Evolutionary conservation across 2,797 vertebrate genomes (phyloP).

Genomic region (Macropodus opercularis): DNA sequence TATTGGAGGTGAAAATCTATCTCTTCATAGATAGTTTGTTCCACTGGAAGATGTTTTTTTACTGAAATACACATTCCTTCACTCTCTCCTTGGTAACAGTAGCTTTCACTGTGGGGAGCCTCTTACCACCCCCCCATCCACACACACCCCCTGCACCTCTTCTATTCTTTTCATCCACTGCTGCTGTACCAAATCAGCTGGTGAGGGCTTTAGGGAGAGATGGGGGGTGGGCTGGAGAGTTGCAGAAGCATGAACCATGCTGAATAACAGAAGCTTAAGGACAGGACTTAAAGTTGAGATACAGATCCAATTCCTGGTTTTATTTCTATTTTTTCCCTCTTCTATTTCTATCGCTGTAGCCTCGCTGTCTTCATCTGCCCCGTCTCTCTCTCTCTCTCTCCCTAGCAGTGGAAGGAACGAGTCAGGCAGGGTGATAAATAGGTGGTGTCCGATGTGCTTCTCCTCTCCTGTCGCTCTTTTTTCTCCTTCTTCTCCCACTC

Average conservation of each 20-base stretch:
- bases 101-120: conserved; percentile 66
- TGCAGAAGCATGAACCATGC: conserved; percentile 45
- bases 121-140: conserved; percentile 44
- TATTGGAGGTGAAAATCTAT: conserved; percentile 51
- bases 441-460: conserved; percentile 76
- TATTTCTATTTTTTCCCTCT: conserved; percentile 1
- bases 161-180: conserved; percentile 60
- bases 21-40: conserved; percentile 54
- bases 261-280: conserved; percentile 52
- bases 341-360: conserved; percentile 36
- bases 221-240: conserved; percentile 31
- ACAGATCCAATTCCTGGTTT: conserved; percentile 36
- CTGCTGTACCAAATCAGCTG: conserved; percentile 69
- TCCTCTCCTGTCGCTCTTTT: conserved; percentile 69
- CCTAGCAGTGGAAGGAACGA: conserved; percentile 67
- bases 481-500: conserved; percentile 51
- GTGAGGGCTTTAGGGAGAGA: conserved; percentile 44
- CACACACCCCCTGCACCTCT: conserved; percentile 39
- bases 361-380: conserved; percentile 29
- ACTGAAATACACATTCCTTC: conserved; percentile 70
- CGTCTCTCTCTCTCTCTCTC: conserved; percentile 20
- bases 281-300: conserved; percentile 55
- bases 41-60: conserved; percentile 44
- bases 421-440: conserved; percentile 77
- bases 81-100: conserved; percentile 73